phyloP scores from a whole-genome alignment of 2,113 vertebrate species.

The Salvelinus namaycush region DNA sequence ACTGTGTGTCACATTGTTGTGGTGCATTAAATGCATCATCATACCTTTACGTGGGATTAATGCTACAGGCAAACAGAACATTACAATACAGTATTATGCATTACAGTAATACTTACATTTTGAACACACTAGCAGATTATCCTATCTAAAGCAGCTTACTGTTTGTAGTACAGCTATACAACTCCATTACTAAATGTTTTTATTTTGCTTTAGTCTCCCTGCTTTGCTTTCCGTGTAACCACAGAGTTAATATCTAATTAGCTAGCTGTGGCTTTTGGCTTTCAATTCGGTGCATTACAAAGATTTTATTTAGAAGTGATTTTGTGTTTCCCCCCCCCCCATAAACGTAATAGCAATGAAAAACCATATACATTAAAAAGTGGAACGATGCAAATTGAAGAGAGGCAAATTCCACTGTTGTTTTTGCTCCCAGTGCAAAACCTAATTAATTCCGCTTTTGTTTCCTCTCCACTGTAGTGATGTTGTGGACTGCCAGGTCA shows the following conservation, averaged over 20 bases:
- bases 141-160: no score
- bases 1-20: background rate
- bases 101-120: no score
- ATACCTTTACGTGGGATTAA: no score
- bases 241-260: background rate
- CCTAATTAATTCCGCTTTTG: conserved; percentile 4
- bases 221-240: background rate
- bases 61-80: no score
- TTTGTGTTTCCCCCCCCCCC: background rate
- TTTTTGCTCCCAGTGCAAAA: background rate
- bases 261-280: background rate
- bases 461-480: background rate
- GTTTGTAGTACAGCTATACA: no score
- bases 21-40: background rate
- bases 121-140: no score
- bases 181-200: background rate
- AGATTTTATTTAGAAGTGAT: no score
- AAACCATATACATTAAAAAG: background rate
- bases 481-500: background rate
- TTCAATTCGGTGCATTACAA: background rate
- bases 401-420: background rate
- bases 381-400: no score
- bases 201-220: background rate
- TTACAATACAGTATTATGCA: no score
- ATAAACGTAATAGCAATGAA: background rate